phyloP scores from a whole-genome alignment of 2,113 vertebrate species.

The Kryptolebias marmoratus region DNA sequence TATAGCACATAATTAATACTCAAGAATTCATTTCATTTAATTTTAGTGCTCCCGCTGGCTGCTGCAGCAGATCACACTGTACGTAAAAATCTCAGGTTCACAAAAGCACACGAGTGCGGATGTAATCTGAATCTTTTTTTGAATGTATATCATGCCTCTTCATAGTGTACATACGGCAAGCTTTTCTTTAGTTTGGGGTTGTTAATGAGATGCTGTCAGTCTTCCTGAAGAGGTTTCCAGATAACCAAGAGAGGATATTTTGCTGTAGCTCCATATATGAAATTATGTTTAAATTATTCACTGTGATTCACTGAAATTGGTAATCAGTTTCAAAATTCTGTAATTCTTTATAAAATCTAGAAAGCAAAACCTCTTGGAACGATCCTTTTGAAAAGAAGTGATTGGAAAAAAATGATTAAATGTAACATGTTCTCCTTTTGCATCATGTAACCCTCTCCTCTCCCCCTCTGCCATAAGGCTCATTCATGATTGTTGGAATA shows the following conservation, averaged over 20 bases:
- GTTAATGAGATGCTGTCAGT: constrained; percentile 14
- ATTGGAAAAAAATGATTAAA: too few species aligned
- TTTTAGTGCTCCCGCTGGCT: constrained; percentile 48
- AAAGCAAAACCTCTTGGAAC: neutral
- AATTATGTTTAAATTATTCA: constrained; percentile 4
- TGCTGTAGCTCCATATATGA: neutral
- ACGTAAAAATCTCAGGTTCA: neutral
- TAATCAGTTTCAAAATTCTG: neutral
- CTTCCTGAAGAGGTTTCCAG: too few species aligned
- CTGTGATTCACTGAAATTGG: neutral
- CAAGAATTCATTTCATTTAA: constrained; percentile 57
- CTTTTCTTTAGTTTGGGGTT: neutral
- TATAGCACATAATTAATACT: constrained; percentile 62
- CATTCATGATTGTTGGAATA: constrained; percentile 9
- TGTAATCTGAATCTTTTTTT: neutral
- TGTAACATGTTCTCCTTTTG: neutral
- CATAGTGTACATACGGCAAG: neutral
- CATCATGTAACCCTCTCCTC: neutral
- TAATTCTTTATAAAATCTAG: neutral
- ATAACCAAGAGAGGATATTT: neutral
- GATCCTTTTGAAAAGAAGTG: neutral
- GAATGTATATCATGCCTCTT: neutral
- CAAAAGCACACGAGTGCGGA: neutral
- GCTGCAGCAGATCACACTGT: constrained; percentile 13
- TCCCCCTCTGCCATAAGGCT: neutral